Conservation (phyloP, 2,113 vertebrate genomes). For the Gobiocypris rarus region DNA sequence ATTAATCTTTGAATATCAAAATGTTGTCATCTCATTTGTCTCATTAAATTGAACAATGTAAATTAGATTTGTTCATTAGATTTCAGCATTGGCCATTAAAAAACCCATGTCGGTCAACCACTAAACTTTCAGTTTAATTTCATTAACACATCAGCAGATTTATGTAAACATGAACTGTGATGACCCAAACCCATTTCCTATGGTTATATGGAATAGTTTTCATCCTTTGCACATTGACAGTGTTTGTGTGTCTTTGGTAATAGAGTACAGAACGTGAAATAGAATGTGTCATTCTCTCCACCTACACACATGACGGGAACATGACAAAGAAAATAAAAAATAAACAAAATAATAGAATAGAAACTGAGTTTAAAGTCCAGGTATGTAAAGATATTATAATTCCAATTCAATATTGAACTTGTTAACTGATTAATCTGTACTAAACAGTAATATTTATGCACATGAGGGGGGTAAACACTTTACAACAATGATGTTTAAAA, state of each 20-base stretch:
- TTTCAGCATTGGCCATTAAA: not conserved
- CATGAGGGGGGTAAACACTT: not conserved
- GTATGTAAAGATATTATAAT: no score
- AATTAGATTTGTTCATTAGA: not conserved
- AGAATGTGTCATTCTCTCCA: not conserved
- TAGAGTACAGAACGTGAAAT: not conserved
- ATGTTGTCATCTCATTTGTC: not conserved
- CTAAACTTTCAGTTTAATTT: not conserved
- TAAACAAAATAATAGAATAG: not conserved
- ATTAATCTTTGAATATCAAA: no score
- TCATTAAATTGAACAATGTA: no score
- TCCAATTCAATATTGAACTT: not conserved
- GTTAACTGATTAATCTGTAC: not conserved
- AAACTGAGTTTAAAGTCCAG: not conserved
- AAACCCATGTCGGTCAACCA: not conserved
- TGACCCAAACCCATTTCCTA: not conserved
- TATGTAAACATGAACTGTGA: slow-evolving; percentile 20
- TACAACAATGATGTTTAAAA: not conserved
- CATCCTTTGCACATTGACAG: not conserved
- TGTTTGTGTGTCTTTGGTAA: not conserved
- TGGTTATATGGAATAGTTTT: not conserved
- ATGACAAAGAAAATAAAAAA: not conserved
- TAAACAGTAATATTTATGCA: not conserved
- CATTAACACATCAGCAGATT: not conserved
- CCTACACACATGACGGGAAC: not conserved